Conservation (phyloP, 2,888 invertebrate genomes). For the Odontothrips loti region DNA sequence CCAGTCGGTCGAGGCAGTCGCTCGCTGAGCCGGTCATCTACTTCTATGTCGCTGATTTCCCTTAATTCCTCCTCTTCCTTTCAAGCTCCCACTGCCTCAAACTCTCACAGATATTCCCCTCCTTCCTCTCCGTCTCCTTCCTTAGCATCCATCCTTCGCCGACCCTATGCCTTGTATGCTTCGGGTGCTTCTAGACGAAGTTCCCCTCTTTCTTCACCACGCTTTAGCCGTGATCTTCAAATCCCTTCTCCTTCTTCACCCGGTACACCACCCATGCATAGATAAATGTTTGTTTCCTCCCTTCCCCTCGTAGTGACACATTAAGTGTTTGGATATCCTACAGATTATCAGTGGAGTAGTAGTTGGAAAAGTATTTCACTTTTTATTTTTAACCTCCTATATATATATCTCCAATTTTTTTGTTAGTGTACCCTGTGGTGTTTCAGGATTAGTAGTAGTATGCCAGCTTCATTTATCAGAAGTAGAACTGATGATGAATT, state of each 20-base stretch:
- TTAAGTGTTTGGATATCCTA: no score
- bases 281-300: background rate
- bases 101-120: background rate
- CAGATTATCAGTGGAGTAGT: no score
- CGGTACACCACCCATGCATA: background rate
- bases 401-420: no score
- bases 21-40: background rate
- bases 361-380: no score
- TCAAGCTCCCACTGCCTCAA: background rate
- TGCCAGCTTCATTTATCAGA: no score
- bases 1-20: background rate
- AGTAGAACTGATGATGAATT: no score
- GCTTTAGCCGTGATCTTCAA: background rate
- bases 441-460: no score
- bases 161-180: conserved; percentile 5
- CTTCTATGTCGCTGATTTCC: background rate
- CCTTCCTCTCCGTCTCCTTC: background rate
- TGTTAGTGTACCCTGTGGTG: no score
- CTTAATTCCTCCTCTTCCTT: background rate
- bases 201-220: background rate
- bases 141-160: background rate
- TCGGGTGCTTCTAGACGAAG: background rate
- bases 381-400: no score
- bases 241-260: background rate
- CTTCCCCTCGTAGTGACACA: background rate